Evolutionary conservation across 2,797 vertebrate species (phyloP).

Genomic region (Sebastes wilsoni): DNA sequence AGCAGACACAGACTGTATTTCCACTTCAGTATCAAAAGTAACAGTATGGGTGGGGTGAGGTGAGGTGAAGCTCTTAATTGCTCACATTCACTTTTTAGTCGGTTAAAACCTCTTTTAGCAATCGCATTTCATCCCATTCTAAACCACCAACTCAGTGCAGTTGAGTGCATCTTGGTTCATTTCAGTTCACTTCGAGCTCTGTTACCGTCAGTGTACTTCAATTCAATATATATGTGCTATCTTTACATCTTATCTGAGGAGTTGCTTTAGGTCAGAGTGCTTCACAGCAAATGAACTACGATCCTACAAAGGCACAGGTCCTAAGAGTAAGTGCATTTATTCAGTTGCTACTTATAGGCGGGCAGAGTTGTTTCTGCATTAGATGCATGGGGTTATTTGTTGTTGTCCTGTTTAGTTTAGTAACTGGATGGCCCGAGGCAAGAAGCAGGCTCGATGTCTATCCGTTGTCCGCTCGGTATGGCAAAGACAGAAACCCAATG

Average conservation of each 20-base stretch:
- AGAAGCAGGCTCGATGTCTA: constrained; percentile 47
- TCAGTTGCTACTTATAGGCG: constrained; percentile 17
- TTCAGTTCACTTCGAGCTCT: not conserved
- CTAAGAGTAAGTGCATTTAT: constrained; percentile 16
- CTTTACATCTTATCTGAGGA: not conserved
- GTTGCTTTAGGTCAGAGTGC: not conserved
- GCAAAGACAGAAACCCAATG: constrained; percentile 55
- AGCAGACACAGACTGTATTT: not conserved
- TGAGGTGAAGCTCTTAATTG: constrained; percentile 3
- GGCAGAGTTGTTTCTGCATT: constrained; percentile 36
- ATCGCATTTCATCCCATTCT: not conserved
- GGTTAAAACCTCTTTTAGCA: not conserved
- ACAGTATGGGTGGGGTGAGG: not conserved
- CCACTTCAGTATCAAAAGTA: not conserved
- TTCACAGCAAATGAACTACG: constrained; percentile 9
- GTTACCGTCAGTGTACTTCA: not conserved
- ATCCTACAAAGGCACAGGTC: constrained; percentile 1
- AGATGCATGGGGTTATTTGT: constrained; percentile 36
- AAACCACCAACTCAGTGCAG: not conserved
- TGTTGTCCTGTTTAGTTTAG: constrained; percentile 50
- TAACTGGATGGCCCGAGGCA: constrained; percentile 51
- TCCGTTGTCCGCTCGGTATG: constrained; percentile 43
- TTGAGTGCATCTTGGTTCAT: not conserved
- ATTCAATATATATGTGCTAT: not conserved
- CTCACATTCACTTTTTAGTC: not conserved